These are phyloP conservation scores for Operophtera brumata DNA, from an alignment of 2,888 invertebrate genomes.

Conservation along the genomic window DNA sequence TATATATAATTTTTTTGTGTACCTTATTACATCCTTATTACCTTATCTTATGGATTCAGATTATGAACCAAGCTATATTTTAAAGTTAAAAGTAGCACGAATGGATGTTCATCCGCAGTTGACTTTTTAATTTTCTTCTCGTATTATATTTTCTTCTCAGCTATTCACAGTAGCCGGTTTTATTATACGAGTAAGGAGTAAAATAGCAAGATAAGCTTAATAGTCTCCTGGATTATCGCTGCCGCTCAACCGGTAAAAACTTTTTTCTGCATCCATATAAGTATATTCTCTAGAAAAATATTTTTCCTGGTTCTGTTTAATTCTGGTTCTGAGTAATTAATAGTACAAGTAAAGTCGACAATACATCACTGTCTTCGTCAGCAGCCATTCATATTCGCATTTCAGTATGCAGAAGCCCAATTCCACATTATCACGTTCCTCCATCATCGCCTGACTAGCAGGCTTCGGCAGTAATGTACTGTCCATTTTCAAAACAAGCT, in stretches of 20 bases:
- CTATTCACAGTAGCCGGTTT: conserved; percentile 29
- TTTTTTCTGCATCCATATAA: conserved; percentile 2
- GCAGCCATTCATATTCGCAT: conserved; percentile 13
- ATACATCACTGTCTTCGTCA: conserved; percentile 18
- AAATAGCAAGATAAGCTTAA: conserved; percentile 26
- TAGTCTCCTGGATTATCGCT: conserved; percentile 7
- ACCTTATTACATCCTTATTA: neutral
- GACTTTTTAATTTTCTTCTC: conserved; percentile 32
- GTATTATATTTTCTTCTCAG: conserved; percentile 30
- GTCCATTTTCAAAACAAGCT: too few relatives aligned
- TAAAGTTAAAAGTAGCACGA: conserved; percentile 23
- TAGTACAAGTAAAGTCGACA: conserved; percentile 10
- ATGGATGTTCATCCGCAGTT: conserved; percentile 25
- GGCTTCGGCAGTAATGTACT: too few relatives aligned
- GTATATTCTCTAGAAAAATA: neutral
- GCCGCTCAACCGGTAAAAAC: conserved; percentile 10
- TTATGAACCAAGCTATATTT: conserved; percentile 21
- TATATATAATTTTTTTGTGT: neutral
- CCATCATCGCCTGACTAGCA: too few relatives aligned
- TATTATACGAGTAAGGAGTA: conserved; percentile 21
- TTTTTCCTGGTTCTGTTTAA: too few relatives aligned
- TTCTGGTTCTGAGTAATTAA: neutral
- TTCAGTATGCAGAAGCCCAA: conserved; percentile 21
- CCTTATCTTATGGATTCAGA: conserved; percentile 7
- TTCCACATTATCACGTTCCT: too few relatives aligned